Conservation (phyloP, 2,113 vertebrate genomes). For the Heptranchias perlo region DNA sequence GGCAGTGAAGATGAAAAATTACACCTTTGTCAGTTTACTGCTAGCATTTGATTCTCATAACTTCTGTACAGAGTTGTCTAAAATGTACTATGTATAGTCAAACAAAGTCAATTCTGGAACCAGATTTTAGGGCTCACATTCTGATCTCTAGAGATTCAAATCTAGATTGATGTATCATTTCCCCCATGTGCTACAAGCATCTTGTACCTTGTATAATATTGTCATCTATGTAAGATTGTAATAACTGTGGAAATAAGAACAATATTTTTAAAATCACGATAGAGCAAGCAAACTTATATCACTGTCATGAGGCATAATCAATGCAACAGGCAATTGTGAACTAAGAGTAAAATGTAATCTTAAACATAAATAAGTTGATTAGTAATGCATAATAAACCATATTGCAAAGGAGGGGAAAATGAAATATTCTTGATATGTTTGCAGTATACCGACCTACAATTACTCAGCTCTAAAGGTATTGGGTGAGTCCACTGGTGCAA, state of each 20-base stretch:
- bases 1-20: background rate
- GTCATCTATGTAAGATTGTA: background rate
- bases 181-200: background rate
- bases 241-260: background rate
- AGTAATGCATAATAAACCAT: background rate
- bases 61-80: background rate
- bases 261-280: background rate
- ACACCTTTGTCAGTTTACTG: background rate
- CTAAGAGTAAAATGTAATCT: background rate
- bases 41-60: background rate
- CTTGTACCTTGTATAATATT: background rate
- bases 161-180: background rate
- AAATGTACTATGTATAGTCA: background rate
- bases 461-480: background rate
- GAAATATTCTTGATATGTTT: background rate
- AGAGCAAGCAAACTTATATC: background rate
- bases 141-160: background rate
- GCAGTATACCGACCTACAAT: background rate
- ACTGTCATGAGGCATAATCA: background rate
- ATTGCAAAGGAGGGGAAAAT: background rate
- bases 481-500: background rate
- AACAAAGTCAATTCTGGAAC: background rate
- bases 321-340: background rate
- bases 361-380: background rate
- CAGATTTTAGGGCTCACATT: background rate